Evolutionary conservation across 1,140 invertebrate species (phyloP).

Genomic region (Ganaspis sp.): DNA sequence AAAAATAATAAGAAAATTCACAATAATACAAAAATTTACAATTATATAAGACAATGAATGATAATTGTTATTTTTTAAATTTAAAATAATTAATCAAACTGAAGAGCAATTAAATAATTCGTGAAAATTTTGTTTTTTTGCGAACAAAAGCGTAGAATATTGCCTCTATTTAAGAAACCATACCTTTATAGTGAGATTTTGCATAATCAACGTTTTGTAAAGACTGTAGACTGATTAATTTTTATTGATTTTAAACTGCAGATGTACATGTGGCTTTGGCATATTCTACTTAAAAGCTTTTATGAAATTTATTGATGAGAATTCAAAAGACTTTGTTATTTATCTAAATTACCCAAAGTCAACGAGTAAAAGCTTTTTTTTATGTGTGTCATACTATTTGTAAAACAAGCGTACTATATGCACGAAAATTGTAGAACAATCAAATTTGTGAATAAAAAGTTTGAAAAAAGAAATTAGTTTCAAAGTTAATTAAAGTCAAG

Average conservation of each 20-base stretch:
- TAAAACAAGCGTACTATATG: slow-evolving; percentile 1
- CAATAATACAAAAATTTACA: too few relatives aligned
- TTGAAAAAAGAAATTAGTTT: neutral
- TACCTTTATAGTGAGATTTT: slow-evolving; percentile 25
- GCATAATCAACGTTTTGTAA: slow-evolving; percentile 21
- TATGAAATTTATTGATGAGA: slow-evolving; percentile 9
- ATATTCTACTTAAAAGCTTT: slow-evolving; percentile 8
- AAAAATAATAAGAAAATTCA: too few relatives aligned
- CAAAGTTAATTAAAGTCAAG: too few relatives aligned
- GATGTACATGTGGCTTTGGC: slow-evolving; percentile 13
- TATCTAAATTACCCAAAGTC: neutral
- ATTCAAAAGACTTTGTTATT: slow-evolving; percentile 8
- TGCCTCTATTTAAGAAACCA: slow-evolving; percentile 16
- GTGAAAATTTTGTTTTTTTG: neutral
- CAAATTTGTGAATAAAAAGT: slow-evolving; percentile 19
- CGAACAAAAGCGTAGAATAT: neutral
- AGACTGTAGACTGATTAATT: slow-evolving; percentile 30
- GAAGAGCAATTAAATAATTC: neutral
- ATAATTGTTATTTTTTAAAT: too few relatives aligned
- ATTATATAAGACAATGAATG: too few relatives aligned
- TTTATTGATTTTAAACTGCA: slow-evolving; percentile 27
- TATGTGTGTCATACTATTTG: slow-evolving; percentile 30
- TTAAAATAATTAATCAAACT: slow-evolving; percentile 5
- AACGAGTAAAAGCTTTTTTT: slow-evolving; percentile 16
- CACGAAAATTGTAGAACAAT: slow-evolving; percentile 12